Evolutionary conservation across 1,140 invertebrate genomes (phyloP).

Genomic region (Drosophila sulfurigaster): DNA sequence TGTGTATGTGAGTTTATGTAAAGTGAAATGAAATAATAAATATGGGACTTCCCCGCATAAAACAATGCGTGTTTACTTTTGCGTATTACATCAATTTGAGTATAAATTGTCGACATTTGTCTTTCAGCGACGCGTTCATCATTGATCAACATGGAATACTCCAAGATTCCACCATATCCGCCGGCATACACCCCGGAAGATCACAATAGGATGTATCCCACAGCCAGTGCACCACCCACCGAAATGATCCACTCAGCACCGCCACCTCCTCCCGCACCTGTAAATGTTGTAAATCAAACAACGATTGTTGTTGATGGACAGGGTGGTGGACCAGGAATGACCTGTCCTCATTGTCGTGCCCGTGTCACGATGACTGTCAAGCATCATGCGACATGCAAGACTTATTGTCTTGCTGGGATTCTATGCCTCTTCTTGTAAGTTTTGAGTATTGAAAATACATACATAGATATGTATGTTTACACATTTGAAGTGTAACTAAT

Average conservation of each 20-base stretch:
- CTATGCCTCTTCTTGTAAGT: slow-evolving; percentile 64
- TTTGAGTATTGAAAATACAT: neutral
- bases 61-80: neutral
- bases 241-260: neutral
- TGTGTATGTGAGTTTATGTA: neutral
- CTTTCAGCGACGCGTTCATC: neutral
- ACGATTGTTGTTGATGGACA: slow-evolving; percentile 9
- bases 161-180: slow-evolving; percentile 4
- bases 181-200: slow-evolving; percentile 2
- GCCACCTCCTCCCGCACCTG: neutral
- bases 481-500: neutral
- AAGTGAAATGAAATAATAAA: neutral
- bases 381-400: slow-evolving; percentile 54
- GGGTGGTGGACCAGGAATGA: slow-evolving; percentile 39
- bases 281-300: slow-evolving; percentile 6
- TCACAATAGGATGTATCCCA: neutral
- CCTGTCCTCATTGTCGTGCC: slow-evolving; percentile 57
- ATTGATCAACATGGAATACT: slow-evolving; percentile 29
- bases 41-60: slow-evolving; percentile 2
- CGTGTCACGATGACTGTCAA: slow-evolving; percentile 44
- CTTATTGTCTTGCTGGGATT: slow-evolving; percentile 43
- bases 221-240: slow-evolving; percentile 23
- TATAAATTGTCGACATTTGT: neutral
- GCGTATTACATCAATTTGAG: neutral
- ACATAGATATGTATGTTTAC: no score